Conservation (phyloP, 2,113 vertebrate species). For the Serilophus lunatus region DNA sequence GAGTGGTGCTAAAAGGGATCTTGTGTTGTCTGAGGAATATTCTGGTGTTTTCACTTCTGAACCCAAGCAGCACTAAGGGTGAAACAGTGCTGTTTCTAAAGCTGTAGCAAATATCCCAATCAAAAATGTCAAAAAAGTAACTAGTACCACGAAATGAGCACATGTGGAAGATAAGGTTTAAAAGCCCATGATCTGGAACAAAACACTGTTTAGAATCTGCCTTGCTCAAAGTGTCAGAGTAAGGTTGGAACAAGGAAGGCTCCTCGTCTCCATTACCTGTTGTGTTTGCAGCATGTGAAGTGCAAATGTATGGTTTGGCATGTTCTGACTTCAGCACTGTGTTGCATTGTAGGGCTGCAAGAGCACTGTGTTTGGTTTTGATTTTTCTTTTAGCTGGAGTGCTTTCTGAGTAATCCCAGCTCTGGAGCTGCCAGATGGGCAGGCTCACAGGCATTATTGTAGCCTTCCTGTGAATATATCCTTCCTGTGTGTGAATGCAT, state of each 20-base stretch:
- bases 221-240: background rate
- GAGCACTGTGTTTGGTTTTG: background rate
- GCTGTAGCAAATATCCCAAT: background rate
- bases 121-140: background rate
- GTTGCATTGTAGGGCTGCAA: background rate
- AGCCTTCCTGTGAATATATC: background rate
- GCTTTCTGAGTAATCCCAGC: background rate
- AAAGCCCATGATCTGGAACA: background rate
- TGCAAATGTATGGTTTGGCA: rapidly evolving
- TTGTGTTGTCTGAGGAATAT: background rate
- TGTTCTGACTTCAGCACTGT: background rate
- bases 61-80: background rate
- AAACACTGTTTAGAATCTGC: background rate
- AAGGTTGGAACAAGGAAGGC: background rate
- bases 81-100: background rate
- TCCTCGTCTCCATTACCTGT: background rate
- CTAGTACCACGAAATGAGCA: background rate
- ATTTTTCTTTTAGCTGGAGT: background rate
- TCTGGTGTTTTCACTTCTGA: background rate
- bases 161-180: background rate
- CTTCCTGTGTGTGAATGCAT: background rate
- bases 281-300: background rate
- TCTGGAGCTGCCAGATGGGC: background rate
- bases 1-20: background rate
- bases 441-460: background rate